phyloP scores from a whole-genome alignment of 2,113 vertebrate species.

The Pelmatolapia mariae region DNA sequence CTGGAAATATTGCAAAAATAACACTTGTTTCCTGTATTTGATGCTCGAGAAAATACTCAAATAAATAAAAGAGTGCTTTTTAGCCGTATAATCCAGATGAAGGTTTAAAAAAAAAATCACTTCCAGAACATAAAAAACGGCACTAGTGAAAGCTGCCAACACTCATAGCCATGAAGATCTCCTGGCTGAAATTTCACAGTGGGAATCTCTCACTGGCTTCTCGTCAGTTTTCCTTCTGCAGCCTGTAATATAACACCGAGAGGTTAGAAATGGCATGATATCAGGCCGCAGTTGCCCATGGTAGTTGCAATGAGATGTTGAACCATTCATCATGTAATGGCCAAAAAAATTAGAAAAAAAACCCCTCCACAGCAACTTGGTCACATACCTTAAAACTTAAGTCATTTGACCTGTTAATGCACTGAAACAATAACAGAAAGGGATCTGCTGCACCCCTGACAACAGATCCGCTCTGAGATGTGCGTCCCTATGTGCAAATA shows the following conservation, averaged over 20 bases:
- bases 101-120: background rate
- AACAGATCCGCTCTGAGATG: background rate
- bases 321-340: constrained; percentile 23
- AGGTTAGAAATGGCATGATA: constrained; percentile 31
- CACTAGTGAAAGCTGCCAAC: background rate
- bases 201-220: constrained; percentile 37
- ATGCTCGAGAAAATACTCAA: constrained; percentile 36
- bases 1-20: constrained; percentile 26
- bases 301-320: constrained; percentile 2
- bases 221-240: constrained; percentile 37
- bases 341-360: background rate
- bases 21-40: constrained; percentile 31
- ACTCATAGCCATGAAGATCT: constrained; percentile 5
- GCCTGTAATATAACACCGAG: constrained; percentile 38
- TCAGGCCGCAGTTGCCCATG: background rate
- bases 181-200: constrained; percentile 31
- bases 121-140: constrained; percentile 4
- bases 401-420: constrained; percentile 34
- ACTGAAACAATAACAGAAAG: constrained; percentile 3
- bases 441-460: background rate
- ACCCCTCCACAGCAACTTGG: background rate
- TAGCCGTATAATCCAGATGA: background rate
- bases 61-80: constrained; percentile 24
- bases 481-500: background rate
- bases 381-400: constrained; percentile 23